Evolutionary conservation across 2,113 vertebrate species (phyloP).

Genomic region (Macrotis lagotis): DNA sequence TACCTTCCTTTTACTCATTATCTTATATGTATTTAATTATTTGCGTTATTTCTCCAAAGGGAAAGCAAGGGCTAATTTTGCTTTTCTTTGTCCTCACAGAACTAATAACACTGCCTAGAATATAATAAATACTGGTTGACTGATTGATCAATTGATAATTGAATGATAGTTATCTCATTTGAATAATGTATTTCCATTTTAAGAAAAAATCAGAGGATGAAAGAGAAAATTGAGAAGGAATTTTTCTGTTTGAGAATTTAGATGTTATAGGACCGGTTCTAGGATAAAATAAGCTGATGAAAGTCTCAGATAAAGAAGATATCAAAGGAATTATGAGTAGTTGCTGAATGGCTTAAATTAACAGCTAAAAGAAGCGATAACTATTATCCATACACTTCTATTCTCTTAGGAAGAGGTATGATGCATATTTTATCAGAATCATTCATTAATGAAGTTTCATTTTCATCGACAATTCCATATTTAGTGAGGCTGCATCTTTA

Average conservation of each 20-base stretch:
- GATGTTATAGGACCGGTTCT: slow-evolving; percentile 73
- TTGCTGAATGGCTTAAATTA: slow-evolving; percentile 63
- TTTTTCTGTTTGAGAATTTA: slow-evolving; percentile 70
- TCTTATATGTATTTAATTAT: background rate
- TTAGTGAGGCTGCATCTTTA: slow-evolving; percentile 40
- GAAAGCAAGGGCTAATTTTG: background rate
- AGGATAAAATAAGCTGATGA: slow-evolving; percentile 60
- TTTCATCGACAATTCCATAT: slow-evolving; percentile 5
- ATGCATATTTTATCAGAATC: slow-evolving; percentile 35
- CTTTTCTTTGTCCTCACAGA: background rate
- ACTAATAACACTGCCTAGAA: background rate
- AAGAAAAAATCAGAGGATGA: background rate
- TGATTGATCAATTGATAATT: background rate
- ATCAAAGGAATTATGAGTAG: slow-evolving; percentile 44
- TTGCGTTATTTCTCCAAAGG: background rate
- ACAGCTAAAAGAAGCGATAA: slow-evolving; percentile 41
- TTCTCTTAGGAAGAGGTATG: slow-evolving; percentile 36
- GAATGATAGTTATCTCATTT: background rate
- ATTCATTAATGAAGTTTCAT: slow-evolving; percentile 60
- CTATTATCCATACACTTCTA: slow-evolving; percentile 31
- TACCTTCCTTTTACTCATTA: background rate
- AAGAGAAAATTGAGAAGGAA: slow-evolving; percentile 34
- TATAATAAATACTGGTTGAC: background rate
- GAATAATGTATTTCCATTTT: background rate
- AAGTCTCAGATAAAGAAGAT: slow-evolving; percentile 52